Evolutionary conservation across 1,140 invertebrate species (phyloP), one percentile per base, ranked within the genome.

Genomic region (Caerostris darwini): DNA sequence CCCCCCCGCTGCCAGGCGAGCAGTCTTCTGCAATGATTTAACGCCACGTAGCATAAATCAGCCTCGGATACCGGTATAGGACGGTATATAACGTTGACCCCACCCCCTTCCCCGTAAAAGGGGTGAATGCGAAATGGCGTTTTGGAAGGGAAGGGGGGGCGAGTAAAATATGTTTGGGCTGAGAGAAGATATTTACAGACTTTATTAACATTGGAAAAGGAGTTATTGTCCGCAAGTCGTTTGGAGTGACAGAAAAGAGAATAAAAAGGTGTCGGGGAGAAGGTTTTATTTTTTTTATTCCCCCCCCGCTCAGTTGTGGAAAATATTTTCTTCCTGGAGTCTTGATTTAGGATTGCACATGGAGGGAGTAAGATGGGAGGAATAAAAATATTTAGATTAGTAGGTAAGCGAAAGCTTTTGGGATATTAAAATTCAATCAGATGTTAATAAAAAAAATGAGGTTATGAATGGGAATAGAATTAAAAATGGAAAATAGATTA

Each of bases 21-120:
- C 57, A 56, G 81, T 92, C 77, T 56, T 64, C 34, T 57, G 77
- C 90, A 50, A 92, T 92, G 90, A 92, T 92, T 92, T 92, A 92
- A 85, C 81, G 90, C 90, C 90, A 85, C 58, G 59, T 56, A 85
- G 90, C 77, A 92, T 92, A 92, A 92, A 92, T 92, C 90, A 92
- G 81, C 77, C 82, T 56, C 71, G 53, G 71, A 12, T 58, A 67
- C 86, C 50, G 86, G 61, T 88, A 88, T 54, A 64, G 64, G 19
- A 61, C 58, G 34, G 61, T 64, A 88, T 64, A 88, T 64, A 88
- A 88, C 34, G 59, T 19, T 58, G 83, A 85, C 57, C n/a, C 6
- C 56, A 56, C 19, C 19, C 19, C 57, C 50, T 88, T 58, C n/a
- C 34, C 12, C 7, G 82, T 8, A 8, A 53, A 19, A 10, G 12